These are phyloP conservation scores for Philereme vetulata DNA, from an alignment of 2,888 invertebrate species.

Conservation along the genomic window DNA sequence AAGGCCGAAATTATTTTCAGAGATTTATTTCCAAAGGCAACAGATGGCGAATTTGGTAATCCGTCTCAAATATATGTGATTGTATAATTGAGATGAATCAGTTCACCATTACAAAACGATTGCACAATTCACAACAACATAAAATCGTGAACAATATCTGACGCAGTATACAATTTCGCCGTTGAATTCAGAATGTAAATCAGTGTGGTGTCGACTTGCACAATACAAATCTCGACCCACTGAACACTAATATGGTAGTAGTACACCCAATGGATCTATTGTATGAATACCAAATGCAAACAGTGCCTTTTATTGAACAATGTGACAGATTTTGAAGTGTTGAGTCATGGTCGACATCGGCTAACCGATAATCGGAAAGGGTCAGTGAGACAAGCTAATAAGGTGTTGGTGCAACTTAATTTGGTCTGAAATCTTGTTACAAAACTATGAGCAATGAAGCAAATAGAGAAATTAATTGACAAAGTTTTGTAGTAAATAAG, in stretches of 20 bases:
- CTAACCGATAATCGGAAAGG: conserved; percentile 4
- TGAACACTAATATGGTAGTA: conserved; percentile 21
- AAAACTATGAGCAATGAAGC: conserved; percentile 2
- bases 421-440: conserved; percentile 4
- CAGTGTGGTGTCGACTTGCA: conserved; percentile 14
- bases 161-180: conserved; percentile 13
- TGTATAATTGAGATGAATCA: too few relatives aligned
- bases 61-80: too few relatives aligned
- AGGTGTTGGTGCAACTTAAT: conserved; percentile 10
- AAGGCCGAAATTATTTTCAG: too few relatives aligned
- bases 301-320: conserved; percentile 39
- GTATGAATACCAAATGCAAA: conserved; percentile 42
- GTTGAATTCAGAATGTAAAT: conserved; percentile 6
- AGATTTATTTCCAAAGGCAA: too few relatives aligned
- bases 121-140: conserved; percentile 4
- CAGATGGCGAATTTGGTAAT: too few relatives aligned
- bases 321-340: conserved; percentile 39
- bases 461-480: too few relatives aligned
- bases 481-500: too few relatives aligned
- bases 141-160: conserved; percentile 8
- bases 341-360: conserved; percentile 31
- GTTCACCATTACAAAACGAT: neutral
- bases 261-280: conserved; percentile 21
- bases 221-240: conserved; percentile 27
- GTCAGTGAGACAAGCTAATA: conserved; percentile 15